Evolutionary conservation across 2,113 vertebrate species (phyloP), one percentile per base, ranked within the genome.

Genomic region (Sphaerodactylus townsendi): DNA sequence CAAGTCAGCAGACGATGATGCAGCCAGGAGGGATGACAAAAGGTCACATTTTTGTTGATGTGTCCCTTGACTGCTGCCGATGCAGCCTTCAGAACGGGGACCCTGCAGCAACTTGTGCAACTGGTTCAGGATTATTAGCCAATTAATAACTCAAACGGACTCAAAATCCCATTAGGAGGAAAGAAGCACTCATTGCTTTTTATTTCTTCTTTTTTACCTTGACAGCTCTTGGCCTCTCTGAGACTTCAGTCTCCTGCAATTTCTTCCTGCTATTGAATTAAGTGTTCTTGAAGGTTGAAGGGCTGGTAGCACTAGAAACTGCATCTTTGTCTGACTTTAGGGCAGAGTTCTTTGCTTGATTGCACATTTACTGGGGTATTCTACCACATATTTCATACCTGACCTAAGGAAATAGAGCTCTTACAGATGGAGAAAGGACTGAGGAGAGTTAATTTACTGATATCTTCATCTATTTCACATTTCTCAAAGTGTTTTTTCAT

Each of bases 11-110:
- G 64, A 86, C 62, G 72, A 88, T 35, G 33, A 80, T 79, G 73
- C n/a, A 88, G 65, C 77, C 86, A 89, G 76, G 28, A 91, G 88
- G 87, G 92, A 92, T 84, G 89, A 69, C 10, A 90, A 92, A 62
- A 94, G 91, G 92, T 91, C 90, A 87, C 82, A 41, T 90, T 91
- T 88, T 85, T 91, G 90, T 89, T 94, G 87, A 89, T 85, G 77
- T 0, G 0, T 85, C 90, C 78, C 59, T 53, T 69, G 71, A 80
- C 74, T 89, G 84, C 89, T 90, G 88, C 84, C 90, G 89, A 89
- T 66, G 87, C 89, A 89, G 69, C 89, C 90, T 92, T 86, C 19
- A 19, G 85, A 92, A 83, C 2, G 10, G 79, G 69, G 56, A 91
- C 90, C 91, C 92, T 84, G 81, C 75, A 88, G 89, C 86, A 90